Evolutionary conservation across 2,888 invertebrate genomes (phyloP).

Genomic region (Microdon myrmicae): DNA sequence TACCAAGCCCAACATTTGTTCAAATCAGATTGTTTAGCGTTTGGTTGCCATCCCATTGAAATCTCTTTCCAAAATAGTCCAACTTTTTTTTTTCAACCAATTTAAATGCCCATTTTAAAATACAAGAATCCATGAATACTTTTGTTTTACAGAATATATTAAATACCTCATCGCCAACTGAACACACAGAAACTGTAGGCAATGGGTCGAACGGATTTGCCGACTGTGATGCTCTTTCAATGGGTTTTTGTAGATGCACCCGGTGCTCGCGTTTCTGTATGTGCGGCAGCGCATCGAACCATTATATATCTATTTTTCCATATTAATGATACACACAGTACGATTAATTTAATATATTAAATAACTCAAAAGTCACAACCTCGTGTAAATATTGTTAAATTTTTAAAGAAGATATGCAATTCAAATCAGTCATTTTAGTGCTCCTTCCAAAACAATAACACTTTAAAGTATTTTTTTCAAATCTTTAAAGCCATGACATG

Average conservation of each 20-base stretch:
- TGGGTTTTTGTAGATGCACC: slow-evolving; percentile 63
- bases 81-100: slow-evolving; percentile 65
- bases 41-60: slow-evolving; percentile 74
- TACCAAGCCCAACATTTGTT: slow-evolving; percentile 74
- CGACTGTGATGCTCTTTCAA: slow-evolving; percentile 61
- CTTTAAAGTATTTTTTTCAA: too few relatives aligned
- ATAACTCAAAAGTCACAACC: too few relatives aligned
- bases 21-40: slow-evolving; percentile 73
- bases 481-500: too few relatives aligned
- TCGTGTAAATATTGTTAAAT: too few relatives aligned
- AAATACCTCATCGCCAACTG: slow-evolving; percentile 54
- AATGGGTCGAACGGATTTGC: slow-evolving; percentile 62
- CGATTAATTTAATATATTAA: too few relatives aligned
- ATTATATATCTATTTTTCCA: too few relatives aligned
- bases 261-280: too few relatives aligned
- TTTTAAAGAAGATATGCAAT: too few relatives aligned
- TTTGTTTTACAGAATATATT: slow-evolving; percentile 61
- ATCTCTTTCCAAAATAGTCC: slow-evolving; percentile 61
- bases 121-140: slow-evolving; percentile 61
- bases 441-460: too few relatives aligned
- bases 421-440: too few relatives aligned
- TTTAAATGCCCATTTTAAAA: slow-evolving; percentile 65
- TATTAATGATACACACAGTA: too few relatives aligned
- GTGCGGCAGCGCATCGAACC: too few relatives aligned
- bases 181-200: slow-evolving; percentile 56